Conservation (phyloP, 2,888 invertebrate genomes). For the Marronus borbonicus region DNA sequence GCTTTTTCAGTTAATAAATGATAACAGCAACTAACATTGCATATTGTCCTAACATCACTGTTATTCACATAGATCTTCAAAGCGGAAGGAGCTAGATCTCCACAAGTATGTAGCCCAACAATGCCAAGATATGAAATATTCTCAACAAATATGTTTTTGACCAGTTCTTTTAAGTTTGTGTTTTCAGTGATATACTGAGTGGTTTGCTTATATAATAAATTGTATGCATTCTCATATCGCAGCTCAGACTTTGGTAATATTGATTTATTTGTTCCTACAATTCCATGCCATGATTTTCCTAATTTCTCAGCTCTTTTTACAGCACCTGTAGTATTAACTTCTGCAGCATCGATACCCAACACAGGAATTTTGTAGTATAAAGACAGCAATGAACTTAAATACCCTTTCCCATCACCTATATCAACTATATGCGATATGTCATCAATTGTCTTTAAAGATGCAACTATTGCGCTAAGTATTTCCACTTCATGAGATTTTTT, state of each 20-base stretch:
- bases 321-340: slow-evolving; percentile 79
- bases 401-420: slow-evolving; percentile 92
- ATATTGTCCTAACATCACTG: slow-evolving; percentile 74
- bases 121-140: slow-evolving; percentile 72
- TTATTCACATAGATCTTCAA: slow-evolving; percentile 79
- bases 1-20: slow-evolving; percentile 81
- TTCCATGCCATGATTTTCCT: slow-evolving; percentile 68
- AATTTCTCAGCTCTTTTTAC: slow-evolving; percentile 72
- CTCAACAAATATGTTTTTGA: slow-evolving; percentile 71
- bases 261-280: slow-evolving; percentile 58
- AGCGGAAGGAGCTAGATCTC: slow-evolving; percentile 83
- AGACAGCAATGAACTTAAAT: slow-evolving; percentile 83
- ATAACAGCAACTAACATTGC: slow-evolving; percentile 93
- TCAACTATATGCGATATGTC: slow-evolving; percentile 78
- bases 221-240: slow-evolving; percentile 54
- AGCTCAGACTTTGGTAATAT: slow-evolving; percentile 53
- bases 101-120: slow-evolving; percentile 91
- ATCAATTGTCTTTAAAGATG: slow-evolving; percentile 70
- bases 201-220: slow-evolving; percentile 74
- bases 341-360: slow-evolving; percentile 86
- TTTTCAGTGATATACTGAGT: slow-evolving; percentile 76
- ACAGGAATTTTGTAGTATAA: slow-evolving; percentile 81
- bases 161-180: slow-evolving; percentile 73
- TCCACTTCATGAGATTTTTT: slow-evolving; percentile 90
- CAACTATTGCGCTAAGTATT: slow-evolving; percentile 76